Conservation (phyloP, 2,113 vertebrate species). For the Echinops telfairi region DNA sequence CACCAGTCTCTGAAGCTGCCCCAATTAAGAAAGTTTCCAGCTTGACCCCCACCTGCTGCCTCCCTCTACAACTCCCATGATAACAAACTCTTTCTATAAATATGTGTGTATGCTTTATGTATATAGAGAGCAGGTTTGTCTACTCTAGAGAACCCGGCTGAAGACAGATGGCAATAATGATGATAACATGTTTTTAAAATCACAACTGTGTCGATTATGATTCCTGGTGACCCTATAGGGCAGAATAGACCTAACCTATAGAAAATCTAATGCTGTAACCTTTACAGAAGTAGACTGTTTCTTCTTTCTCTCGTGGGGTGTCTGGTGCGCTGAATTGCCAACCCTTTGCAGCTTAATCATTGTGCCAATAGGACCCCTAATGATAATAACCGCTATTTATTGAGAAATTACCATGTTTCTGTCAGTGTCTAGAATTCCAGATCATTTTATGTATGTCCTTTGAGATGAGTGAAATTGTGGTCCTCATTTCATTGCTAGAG, state of each 20-base stretch:
- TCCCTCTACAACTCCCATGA: too few species aligned
- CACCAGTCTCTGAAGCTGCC: too few species aligned
- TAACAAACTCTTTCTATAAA: too few species aligned
- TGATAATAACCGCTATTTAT: neutral
- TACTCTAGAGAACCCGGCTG: too few species aligned
- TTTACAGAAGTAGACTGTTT: neutral
- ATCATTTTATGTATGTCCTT: neutral
- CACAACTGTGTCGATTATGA: neutral
- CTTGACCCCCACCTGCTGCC: too few species aligned
- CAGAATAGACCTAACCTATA: neutral
- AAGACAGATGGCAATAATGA: fast-evolving
- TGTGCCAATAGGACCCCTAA: neutral
- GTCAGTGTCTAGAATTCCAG: neutral
- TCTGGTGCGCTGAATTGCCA: neutral
- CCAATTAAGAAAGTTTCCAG: too few species aligned
- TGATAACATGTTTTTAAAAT: neutral
- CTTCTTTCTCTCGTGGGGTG: neutral
- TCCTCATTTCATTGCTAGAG: neutral
- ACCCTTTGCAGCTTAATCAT: neutral
- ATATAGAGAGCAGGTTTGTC: too few species aligned
- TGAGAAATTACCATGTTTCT: neutral
- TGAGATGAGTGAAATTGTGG: neutral
- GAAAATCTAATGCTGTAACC: neutral
- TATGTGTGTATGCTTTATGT: too few species aligned
- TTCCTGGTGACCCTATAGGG: neutral